Evolutionary conservation across 2,113 vertebrate species (phyloP).

Genomic region (Phalacrocorax carbo): DNA sequence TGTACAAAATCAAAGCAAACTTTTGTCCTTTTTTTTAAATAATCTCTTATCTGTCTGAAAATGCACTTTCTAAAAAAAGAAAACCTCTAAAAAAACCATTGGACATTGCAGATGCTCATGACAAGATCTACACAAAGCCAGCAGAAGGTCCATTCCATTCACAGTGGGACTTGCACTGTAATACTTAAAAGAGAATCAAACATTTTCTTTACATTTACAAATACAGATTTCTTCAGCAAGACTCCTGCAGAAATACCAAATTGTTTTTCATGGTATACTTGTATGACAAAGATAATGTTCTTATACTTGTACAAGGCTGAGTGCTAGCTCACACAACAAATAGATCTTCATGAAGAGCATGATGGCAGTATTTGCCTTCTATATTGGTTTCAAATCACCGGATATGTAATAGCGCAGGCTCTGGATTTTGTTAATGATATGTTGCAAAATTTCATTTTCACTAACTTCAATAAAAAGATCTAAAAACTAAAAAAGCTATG

Average conservation of each 20-base stretch:
- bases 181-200: neutral
- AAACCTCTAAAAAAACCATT: neutral
- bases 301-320: neutral
- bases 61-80: neutral
- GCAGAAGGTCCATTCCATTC: neutral
- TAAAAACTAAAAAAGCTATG: neutral
- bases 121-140: neutral
- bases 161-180: neutral
- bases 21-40: neutral
- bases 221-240: neutral
- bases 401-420: neutral
- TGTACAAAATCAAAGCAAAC: neutral
- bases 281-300: neutral
- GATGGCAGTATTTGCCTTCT: neutral
- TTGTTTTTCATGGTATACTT: neutral
- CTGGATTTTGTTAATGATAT: neutral
- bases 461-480: neutral
- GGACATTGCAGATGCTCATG: neutral
- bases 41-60: neutral
- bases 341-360: neutral
- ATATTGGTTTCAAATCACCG: neutral
- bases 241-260: neutral
- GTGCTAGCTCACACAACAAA: neutral
- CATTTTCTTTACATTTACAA: neutral
- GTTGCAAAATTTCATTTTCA: neutral